Evolutionary conservation across 2,797 vertebrate genomes (phyloP), one percentile per base, ranked within the genome.

Genomic region (Cyclura pinguis): DNA sequence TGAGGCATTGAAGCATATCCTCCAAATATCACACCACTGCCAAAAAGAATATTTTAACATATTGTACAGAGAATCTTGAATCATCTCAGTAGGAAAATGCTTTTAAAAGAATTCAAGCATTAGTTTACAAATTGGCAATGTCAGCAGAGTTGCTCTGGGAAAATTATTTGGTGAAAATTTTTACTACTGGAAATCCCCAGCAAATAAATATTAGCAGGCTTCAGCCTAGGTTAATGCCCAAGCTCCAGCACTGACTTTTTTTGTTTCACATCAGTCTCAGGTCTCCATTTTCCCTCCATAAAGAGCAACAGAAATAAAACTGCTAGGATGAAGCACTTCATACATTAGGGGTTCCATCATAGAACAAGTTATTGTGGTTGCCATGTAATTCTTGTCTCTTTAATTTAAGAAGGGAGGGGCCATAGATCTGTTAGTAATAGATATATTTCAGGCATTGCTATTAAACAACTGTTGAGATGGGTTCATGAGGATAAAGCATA

Each of bases 31-130:
- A 52, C n/a, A 42, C 35, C 69, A 55, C 3, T 84, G 80, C 72
- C 72, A 57, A 69, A 85, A 69, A 24, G 47, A 85, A 80, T 69
- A 85, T 78, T 85, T 89, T 89, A 78, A 78, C 16, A 69, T 67
- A 84, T 29, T n/a, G 20, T 38, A 38, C 73, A 64, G 5, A 67
- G 67, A 64, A 67, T 52, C 72, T 14, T 32, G 59, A 78, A 67
- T 24, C 72, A 84, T 84, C 42, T 64, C 14, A 89, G 55, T 47
- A 84, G 57, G 47, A 89, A 74, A 89, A 74, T 38, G 27, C 74
- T 64, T 57, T 64, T 64, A 35, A 76, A 82, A 89, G n/a, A 52
- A 84, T 42, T n/a, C 38, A 64, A 76, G 20, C n/a, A 78, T 52
- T 84, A 3, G 38, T 76, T 89, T 77, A 24, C 57, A 78, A 89